These are phyloP conservation scores for Lynx canadensis DNA, from an alignment of 2,113 vertebrate species.

Conservation along the genomic window DNA sequence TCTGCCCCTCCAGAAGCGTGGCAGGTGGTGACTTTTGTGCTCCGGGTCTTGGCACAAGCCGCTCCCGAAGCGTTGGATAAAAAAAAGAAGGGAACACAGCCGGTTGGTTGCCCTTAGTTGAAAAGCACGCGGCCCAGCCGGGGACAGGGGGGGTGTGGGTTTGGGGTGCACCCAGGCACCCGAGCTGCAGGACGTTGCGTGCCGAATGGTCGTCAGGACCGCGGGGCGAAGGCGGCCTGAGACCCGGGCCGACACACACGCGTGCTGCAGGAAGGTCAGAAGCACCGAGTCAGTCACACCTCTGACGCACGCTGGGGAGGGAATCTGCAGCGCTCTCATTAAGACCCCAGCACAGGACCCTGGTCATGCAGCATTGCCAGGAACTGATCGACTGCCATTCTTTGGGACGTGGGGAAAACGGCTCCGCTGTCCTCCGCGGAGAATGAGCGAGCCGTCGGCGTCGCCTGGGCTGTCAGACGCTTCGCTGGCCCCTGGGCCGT, in stretches of 20 bases:
- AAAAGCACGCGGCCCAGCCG: fast-evolving
- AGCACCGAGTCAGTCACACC: constrained; percentile 35
- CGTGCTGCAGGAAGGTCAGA: constrained; percentile 15
- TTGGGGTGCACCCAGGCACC: background rate
- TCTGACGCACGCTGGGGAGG: constrained; percentile 39
- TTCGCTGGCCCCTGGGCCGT: constrained; percentile 58
- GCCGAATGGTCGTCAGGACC: background rate
- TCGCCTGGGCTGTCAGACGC: background rate
- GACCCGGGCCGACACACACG: constrained; percentile 10
- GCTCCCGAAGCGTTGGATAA: background rate
- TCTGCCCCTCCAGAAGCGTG: background rate
- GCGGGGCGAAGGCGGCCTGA: fast-evolving
- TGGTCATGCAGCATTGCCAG: fast-evolving
- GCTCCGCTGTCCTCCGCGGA: constrained; percentile 55
- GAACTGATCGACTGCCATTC: constrained; percentile 44
- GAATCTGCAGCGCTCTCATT: constrained; percentile 59
- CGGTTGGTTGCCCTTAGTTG: background rate
- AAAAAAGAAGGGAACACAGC: background rate
- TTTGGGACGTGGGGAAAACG: constrained; percentile 68
- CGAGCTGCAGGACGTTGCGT: fast-evolving
- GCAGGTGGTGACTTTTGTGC: background rate
- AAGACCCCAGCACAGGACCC: constrained; percentile 54
- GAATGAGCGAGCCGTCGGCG: constrained; percentile 15
- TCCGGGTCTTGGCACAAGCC: background rate
- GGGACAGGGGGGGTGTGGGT: background rate